Evolutionary conservation across 2,113 vertebrate genomes (phyloP).

Genomic region (Circaetus cinerascens): DNA sequence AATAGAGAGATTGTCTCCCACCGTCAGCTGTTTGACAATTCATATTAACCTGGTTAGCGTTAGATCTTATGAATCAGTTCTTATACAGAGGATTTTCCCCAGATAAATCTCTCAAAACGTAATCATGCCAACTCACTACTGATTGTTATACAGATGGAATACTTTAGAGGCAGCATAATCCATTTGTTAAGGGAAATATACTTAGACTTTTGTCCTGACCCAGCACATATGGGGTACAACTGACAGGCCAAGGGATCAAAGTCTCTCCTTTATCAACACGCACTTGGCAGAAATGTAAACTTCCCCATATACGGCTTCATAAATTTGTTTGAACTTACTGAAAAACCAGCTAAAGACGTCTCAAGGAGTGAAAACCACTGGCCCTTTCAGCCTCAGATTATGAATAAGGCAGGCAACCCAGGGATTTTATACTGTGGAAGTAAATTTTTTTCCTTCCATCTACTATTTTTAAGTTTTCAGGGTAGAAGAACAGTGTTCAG

Average conservation of each 20-base stretch:
- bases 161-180: neutral
- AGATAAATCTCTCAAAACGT: neutral
- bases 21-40: neutral
- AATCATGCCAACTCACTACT: neutral
- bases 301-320: constrained; percentile 12
- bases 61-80: neutral
- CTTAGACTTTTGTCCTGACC: constrained; percentile 40
- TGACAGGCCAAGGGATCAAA: constrained; percentile 41
- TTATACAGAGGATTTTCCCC: neutral
- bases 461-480: neutral
- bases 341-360: neutral
- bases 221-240: neutral
- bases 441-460: neutral
- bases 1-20: neutral
- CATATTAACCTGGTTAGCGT: neutral
- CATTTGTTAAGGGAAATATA: neutral
- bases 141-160: neutral
- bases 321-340: neutral
- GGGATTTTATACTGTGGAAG: rapidly evolving
- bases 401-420: neutral
- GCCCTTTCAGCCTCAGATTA: neutral
- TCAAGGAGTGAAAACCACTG: neutral
- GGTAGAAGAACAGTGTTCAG: rapidly evolving
- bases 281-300: constrained; percentile 48
- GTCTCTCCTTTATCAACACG: constrained; percentile 36